These are phyloP conservation scores for Aphelinus certus DNA, from an alignment of 1,140 invertebrate genomes.

Conservation along the genomic window DNA sequence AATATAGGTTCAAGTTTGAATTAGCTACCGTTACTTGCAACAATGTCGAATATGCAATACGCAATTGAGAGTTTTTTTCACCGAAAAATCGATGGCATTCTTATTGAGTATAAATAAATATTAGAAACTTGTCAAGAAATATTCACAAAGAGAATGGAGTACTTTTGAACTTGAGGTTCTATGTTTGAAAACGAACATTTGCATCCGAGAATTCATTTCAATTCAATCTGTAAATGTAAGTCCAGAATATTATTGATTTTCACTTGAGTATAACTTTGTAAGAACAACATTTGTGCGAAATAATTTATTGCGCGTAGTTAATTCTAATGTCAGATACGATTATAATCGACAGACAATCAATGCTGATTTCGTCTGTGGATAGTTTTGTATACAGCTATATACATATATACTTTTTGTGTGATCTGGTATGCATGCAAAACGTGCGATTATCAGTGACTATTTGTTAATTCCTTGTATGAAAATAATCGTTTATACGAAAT, in stretches of 20 bases:
- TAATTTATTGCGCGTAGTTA: neutral
- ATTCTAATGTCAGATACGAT: slow-evolving; percentile 8
- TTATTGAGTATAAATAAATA: neutral
- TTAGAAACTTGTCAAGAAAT: too few relatives aligned
- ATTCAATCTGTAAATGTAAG: too few relatives aligned
- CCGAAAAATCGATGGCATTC: neutral
- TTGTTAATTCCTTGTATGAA: neutral
- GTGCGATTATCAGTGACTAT: too few relatives aligned
- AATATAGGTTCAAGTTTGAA: neutral
- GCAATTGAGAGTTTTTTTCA: neutral
- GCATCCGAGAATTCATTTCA: too few relatives aligned
- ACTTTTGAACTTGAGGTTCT: too few relatives aligned
- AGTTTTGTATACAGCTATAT: slow-evolving; percentile 35
- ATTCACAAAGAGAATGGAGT: too few relatives aligned
- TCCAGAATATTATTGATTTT: too few relatives aligned
- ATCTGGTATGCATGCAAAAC: too few relatives aligned
- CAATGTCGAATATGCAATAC: neutral
- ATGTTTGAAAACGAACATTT: too few relatives aligned
- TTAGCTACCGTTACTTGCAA: neutral
- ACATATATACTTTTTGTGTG: neutral
- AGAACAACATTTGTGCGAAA: too few relatives aligned
- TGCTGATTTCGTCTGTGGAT: slow-evolving; percentile 39
- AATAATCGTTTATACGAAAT: slow-evolving; percentile 30
- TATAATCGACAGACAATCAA: neutral
- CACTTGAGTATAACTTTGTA: too few relatives aligned